Evolutionary conservation across 2,888 invertebrate genomes (phyloP), one percentile per base, ranked within the genome.

Genomic region (Nowickia ferox): DNA sequence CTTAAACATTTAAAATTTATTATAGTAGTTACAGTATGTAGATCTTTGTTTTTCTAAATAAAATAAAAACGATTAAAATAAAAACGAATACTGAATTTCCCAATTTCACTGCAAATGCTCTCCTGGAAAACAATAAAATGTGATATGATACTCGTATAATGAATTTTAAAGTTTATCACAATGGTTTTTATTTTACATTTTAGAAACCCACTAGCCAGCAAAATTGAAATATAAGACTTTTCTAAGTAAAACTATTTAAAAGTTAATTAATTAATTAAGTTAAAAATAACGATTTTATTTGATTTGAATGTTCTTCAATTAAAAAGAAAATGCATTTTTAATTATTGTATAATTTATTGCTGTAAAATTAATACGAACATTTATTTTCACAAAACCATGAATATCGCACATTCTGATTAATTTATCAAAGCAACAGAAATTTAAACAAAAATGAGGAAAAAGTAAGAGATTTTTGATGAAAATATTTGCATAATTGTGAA

Each of bases 401-500:
- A 86, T 83, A 83, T 71, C 59, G 72, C 48, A 61, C 69, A 82
- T 65, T 75, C 46, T 77, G 44, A 72, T 48, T 59, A 40, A 75
- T 22, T 22, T 11, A 6, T 4, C 2, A 2, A 38, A 9, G 2
- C 1, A 57, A 15, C 48, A 44, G 9, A 51, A 30, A 48, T 11
- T 1, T 48, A 51, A 57, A 61, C 6, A n/a, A 40, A 75, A 30
- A 53, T 48, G 48, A 63, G 46, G 59, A 76, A 75, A 71, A 46
- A 38, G 30, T 13, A 42, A 38, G 38, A 69, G n/a, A 11, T 42
- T 38, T 61, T 30, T 71, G 40, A 69, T 44, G 48, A 69, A 81
- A 71, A 83, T 83, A 72, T 72, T 83, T 82, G 19, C 61, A 55
- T 86, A 86, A 86, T 86, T 86, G 86, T 86, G 71, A 79, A 86